Evolutionary conservation across 1,140 invertebrate species (phyloP), one percentile per base, ranked within the genome.

Genomic region (Bacillus rossius): DNA sequence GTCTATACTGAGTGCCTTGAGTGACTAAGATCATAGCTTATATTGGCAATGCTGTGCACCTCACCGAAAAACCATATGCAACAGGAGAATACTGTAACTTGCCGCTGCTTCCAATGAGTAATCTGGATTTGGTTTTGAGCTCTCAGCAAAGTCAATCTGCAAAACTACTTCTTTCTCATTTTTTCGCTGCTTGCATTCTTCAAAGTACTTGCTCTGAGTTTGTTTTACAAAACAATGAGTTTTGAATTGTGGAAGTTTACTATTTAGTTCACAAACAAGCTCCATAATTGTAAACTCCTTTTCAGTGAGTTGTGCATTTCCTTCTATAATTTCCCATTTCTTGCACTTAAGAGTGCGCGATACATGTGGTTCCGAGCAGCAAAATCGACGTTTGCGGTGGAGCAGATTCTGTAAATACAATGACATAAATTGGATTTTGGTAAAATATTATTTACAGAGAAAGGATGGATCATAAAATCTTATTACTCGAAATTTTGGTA

Each of bases 71-170:
- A n/a, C n/a, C 51, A 53, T 38, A 53, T 34, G 20, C 51, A 53
- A 34, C 51, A 53, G 13, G 51, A 41, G 37, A 53, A 53, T 34
- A 53, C 20, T 10, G 51, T 53, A 23, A 53, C 51, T 38, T 53
- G 51, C 20, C 25, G 41, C 19, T 53, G 51, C 26, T 51, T 16
- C 59, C 61, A 70, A 48, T 70, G 65, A 43, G 29, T 54, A 14
- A 53, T 37, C 45, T 67, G 63, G 13, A 66, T 61, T 41, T 58
- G 63, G 59, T 70, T 58, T 51, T 70, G 65, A 45, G 63, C 50
- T 67, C 58, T 70, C 61, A 20, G 58, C 61, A 60, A 67, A 68
- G 47, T 70, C 66, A 22, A 51, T 51, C 41, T 51, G 49, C 23
- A 51, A 3, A 51, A 51, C 49, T 29, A 23, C 49, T 51, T 51